Percentiles rank a stretch among this genome's conserved stretches.
Conservation (phyloP, 35 echinoderm and acorn worm genomes). For the Nesometra sesokonis region DNA sequence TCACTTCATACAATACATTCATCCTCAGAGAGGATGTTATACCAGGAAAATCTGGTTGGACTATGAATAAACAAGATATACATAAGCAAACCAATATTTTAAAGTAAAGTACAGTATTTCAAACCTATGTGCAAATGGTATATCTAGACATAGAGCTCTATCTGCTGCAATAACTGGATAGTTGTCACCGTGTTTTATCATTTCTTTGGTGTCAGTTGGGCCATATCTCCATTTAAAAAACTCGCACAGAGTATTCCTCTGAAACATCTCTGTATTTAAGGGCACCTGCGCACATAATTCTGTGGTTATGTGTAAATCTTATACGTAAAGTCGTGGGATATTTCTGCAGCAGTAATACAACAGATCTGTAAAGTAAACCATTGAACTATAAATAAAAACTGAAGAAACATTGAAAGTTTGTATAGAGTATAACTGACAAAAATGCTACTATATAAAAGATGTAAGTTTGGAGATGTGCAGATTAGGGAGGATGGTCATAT, state of each 20-base stretch:
- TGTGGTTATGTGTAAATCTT: slow-evolving; percentile 16
- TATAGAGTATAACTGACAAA: neutral
- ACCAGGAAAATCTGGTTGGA: no score
- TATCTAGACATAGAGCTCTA: slow-evolving; percentile 2
- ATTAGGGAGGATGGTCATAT: no score
- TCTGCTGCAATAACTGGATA: slow-evolving; percentile 6
- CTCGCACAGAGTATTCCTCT: neutral
- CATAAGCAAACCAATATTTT: no score
- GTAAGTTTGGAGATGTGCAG: no score
- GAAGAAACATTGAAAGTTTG: neutral
- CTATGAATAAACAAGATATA: no score
- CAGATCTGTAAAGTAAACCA: slow-evolving; percentile 8
- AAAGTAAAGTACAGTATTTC: neutral
- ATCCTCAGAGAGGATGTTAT: no score
- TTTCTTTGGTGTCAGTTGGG: neutral
- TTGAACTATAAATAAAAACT: neutral
- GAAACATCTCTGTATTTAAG: slow-evolving; percentile 19
- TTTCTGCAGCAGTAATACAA: neutral
- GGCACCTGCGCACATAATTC: neutral
- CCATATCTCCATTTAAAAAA: neutral
- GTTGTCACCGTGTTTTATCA: slow-evolving; percentile 12
- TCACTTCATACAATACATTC: no score
- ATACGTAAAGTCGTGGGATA: slow-evolving; percentile 1
- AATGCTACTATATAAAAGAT: neutral
- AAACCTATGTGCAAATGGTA: slow-evolving; percentile 16